Evolutionary conservation across 2,113 vertebrate genomes (phyloP).

Genomic region (Lepidiolamprologus cunningtoni): DNA sequence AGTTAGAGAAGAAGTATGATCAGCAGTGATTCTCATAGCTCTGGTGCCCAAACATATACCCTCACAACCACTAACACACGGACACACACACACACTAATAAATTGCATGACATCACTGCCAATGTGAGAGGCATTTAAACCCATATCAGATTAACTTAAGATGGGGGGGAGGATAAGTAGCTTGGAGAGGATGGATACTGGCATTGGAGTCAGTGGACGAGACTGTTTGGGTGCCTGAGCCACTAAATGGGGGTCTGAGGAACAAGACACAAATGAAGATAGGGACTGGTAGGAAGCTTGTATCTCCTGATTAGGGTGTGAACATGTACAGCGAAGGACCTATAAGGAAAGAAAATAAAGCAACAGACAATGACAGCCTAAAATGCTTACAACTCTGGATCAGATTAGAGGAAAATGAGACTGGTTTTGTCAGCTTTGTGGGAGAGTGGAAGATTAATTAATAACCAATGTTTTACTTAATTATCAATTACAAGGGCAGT

Average conservation of each 20-base stretch:
- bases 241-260: background rate
- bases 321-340: background rate
- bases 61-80: background rate
- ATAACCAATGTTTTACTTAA: background rate
- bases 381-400: background rate
- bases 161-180: conserved; percentile 37
- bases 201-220: background rate
- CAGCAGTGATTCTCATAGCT: background rate
- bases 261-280: background rate
- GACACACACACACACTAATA: conserved; percentile 1
- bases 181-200: conserved; percentile 34
- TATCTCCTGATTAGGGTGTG: background rate
- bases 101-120: conserved; percentile 45
- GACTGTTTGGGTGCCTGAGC: background rate
- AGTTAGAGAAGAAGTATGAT: background rate
- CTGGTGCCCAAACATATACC: background rate
- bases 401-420: background rate
- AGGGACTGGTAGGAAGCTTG: background rate
- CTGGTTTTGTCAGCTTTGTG: background rate
- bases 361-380: background rate
- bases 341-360: background rate
- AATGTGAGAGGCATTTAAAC: conserved; percentile 49
- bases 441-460: background rate
- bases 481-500: background rate
- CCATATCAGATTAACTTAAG: conserved; percentile 59